Evolutionary conservation across 1,140 invertebrate genomes (phyloP).

Genomic region (Hyles euphorbiae): DNA sequence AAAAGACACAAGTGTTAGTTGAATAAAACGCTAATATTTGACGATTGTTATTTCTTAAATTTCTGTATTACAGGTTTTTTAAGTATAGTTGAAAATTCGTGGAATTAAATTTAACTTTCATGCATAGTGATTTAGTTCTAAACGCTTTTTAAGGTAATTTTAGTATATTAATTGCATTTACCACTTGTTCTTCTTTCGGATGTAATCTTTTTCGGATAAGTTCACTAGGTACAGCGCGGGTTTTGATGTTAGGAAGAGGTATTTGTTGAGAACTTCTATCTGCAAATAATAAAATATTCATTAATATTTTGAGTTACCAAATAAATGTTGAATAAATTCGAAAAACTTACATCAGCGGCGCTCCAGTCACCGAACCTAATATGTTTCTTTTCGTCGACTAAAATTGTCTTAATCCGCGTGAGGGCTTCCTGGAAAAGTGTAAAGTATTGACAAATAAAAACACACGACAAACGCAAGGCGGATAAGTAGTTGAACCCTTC

Average conservation of each 20-base stretch:
- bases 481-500: too few species aligned
- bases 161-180: conserved; percentile 38
- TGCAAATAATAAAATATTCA: conserved; percentile 70
- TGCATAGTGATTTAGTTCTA: too few species aligned
- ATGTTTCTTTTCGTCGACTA: conserved; percentile 94
- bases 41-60: too few species aligned
- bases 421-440: conserved; percentile 84
- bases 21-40: too few species aligned
- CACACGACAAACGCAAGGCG: not conserved
- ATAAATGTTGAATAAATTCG: not conserved
- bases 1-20: conserved; percentile 2
- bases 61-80: too few species aligned
- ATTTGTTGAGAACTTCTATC: conserved; percentile 98
- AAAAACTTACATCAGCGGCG: conserved; percentile 88
- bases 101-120: too few species aligned
- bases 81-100: too few species aligned
- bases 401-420: conserved; percentile 88
- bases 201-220: conserved; percentile 98
- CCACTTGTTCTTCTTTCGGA: conserved; percentile 99
- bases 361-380: conserved; percentile 96
- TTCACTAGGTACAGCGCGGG: conserved; percentile 98
- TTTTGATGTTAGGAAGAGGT: conserved; percentile 98
- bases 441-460: not conserved
- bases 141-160: too few species aligned
- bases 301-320: conserved; percentile 4